Evolutionary conservation across 2,888 invertebrate species (phyloP).

Genomic region (Flabesymbios commensalis): DNA sequence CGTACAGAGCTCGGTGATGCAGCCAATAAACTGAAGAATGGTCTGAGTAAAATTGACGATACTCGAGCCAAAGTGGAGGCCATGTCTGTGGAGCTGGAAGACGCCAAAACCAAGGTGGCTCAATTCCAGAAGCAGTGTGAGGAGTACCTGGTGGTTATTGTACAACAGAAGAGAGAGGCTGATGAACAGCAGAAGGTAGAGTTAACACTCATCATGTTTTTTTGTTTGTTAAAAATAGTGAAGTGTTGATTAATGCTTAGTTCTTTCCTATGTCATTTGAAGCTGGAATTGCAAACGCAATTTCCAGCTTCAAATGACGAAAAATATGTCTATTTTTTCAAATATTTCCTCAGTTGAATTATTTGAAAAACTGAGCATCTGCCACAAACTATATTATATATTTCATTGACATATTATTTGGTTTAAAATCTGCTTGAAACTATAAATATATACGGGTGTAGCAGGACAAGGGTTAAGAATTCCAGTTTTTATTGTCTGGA

Average conservation of each 20-base stretch:
- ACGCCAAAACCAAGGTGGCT: conserved; percentile 71
- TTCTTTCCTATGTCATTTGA: too few relatives aligned
- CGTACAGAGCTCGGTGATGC: conserved; percentile 73
- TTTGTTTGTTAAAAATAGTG: not conserved
- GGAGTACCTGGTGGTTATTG: conserved; percentile 80
- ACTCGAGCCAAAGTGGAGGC: conserved; percentile 79
- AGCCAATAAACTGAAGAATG: conserved; percentile 78
- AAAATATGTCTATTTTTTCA: too few relatives aligned
- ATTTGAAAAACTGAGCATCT: too few relatives aligned
- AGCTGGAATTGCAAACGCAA: too few relatives aligned
- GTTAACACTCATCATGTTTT: not conserved
- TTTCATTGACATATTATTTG: too few relatives aligned
- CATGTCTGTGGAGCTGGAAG: conserved; percentile 82
- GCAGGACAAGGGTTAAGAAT: too few relatives aligned
- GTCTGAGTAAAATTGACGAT: conserved; percentile 84
- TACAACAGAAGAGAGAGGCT: conserved; percentile 78
- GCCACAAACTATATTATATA: too few relatives aligned
- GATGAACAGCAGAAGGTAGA: conserved; percentile 75
- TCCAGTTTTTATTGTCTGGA: not conserved
- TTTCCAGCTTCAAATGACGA: too few relatives aligned
- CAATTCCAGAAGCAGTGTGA: conserved; percentile 83
- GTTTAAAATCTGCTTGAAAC: too few relatives aligned
- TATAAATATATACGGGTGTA: too few relatives aligned
- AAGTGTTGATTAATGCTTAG: not conserved
- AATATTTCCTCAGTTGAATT: not conserved